Evolutionary conservation across 2,888 invertebrate species (phyloP).

Genomic region (Apamea anceps): DNA sequence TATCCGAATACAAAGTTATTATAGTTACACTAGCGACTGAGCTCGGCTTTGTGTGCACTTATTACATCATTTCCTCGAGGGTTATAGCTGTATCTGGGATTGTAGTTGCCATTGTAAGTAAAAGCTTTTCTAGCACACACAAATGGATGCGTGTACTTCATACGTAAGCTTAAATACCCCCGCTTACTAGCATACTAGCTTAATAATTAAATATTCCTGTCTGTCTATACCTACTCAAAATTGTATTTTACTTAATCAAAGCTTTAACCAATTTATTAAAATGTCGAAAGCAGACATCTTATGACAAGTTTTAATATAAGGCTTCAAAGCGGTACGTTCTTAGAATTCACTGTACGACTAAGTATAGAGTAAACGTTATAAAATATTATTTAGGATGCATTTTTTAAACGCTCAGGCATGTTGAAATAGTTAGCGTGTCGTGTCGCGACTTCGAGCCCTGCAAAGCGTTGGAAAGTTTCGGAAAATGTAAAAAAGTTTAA

Average conservation of each 20-base stretch:
- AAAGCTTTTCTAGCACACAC: conserved; percentile 16
- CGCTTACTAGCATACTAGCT: too few relatives aligned
- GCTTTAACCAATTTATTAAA: conserved; percentile 24
- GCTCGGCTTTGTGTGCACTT: conserved; percentile 52
- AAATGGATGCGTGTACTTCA: not conserved
- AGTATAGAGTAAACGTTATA: conserved; percentile 2
- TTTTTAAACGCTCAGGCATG: conserved; percentile 22
- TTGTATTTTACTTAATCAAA: conserved; percentile 22
- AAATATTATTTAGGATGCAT: conserved; percentile 17
- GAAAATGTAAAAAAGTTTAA: conserved; percentile 29
- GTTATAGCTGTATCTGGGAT: conserved; percentile 26
- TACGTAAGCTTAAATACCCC: not conserved
- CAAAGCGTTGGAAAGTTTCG: conserved; percentile 22
- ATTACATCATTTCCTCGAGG: conserved; percentile 49
- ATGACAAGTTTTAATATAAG: conserved; percentile 6
- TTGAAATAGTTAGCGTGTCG: conserved; percentile 36
- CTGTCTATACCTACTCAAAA: not conserved
- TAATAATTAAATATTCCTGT: not conserved
- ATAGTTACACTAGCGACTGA: conserved; percentile 46
- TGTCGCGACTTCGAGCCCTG: conserved; percentile 5
- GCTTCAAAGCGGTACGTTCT: conserved; percentile 10
- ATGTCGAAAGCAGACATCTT: conserved; percentile 34
- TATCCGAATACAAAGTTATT: conserved; percentile 51
- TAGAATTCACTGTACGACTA: not conserved
- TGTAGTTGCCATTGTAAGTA: conserved; percentile 17